phyloP scores from a whole-genome alignment of 1,140 invertebrate species.

The Globodera ellingtonae region DNA sequence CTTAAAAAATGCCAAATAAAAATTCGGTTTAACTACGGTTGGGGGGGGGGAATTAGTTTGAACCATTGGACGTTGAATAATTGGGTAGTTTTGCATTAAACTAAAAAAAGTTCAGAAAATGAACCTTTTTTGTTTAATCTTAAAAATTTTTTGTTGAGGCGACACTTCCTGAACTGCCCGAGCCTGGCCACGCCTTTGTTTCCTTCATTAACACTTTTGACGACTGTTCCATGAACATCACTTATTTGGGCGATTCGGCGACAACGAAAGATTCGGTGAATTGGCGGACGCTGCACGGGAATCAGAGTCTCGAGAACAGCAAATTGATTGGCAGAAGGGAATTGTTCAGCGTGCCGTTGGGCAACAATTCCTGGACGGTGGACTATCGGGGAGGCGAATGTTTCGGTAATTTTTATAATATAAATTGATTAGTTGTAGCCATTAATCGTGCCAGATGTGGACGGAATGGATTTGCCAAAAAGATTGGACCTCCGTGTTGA shows the following conservation, averaged over 20 bases:
- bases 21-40: too few relatives aligned
- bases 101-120: too few relatives aligned
- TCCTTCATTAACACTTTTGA: slow-evolving; percentile 73
- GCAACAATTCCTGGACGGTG: slow-evolving; percentile 19
- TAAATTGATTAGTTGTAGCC: neutral
- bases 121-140: too few relatives aligned
- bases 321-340: neutral
- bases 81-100: too few relatives aligned
- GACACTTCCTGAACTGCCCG: slow-evolving; percentile 74
- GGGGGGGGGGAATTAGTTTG: too few relatives aligned
- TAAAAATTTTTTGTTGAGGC: slow-evolving; percentile 7
- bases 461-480: neutral
- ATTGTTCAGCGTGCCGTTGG: slow-evolving; percentile 27
- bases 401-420: slow-evolving; percentile 7
- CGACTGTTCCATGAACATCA: slow-evolving; percentile 32
- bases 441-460: neutral
- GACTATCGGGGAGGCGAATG: slow-evolving; percentile 24
- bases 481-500: neutral
- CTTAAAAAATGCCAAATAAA: too few relatives aligned
- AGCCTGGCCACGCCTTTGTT: slow-evolving; percentile 71
- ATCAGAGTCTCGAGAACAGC: slow-evolving; percentile 1
- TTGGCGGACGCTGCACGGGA: neutral
- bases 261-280: neutral
- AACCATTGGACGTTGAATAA: too few relatives aligned
- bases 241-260: neutral